These are phyloP conservation scores for Pinctada fucata DNA, from an alignment of 2,888 invertebrate species.

Conservation along the genomic window DNA sequence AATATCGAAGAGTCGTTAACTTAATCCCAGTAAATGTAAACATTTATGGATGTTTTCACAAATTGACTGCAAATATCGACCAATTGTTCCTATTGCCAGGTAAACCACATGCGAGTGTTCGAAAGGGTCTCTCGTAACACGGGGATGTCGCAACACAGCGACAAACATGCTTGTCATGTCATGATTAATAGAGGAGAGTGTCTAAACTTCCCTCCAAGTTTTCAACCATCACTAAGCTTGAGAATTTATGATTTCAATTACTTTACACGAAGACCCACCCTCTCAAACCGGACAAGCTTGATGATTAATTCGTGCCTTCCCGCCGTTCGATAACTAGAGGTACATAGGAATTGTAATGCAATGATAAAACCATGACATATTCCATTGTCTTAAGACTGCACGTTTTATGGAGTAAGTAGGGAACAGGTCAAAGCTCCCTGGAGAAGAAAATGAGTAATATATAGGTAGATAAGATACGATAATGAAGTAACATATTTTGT, in stretches of 20 bases:
- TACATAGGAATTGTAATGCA: too few relatives aligned
- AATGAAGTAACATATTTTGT: too few relatives aligned
- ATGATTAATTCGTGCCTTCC: background rate
- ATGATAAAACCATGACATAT: too few relatives aligned
- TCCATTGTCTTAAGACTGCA: too few relatives aligned
- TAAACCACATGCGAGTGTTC: slow-evolving; percentile 9
- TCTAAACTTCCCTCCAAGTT: slow-evolving; percentile 38
- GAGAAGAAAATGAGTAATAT: too few relatives aligned
- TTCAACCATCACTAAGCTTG: slow-evolving; percentile 28
- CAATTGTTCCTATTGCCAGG: background rate
- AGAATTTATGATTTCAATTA: slow-evolving; percentile 15
- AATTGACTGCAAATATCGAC: slow-evolving; percentile 2
- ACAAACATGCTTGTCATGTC: slow-evolving; percentile 35
- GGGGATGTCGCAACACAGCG: slow-evolving; percentile 8
- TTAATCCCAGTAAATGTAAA: slow-evolving; percentile 9
- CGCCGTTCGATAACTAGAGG: too few relatives aligned
- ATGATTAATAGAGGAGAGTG: slow-evolving; percentile 30
- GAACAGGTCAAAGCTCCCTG: too few relatives aligned
- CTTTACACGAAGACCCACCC: slow-evolving; percentile 18
- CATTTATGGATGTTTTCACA: slow-evolving; percentile 1
- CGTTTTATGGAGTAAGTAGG: too few relatives aligned
- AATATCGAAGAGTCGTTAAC: slow-evolving; percentile 16
- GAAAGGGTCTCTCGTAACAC: slow-evolving; percentile 21
- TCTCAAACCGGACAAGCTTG: background rate
- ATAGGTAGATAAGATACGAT: too few relatives aligned